Conservation (phyloP, 2,888 invertebrate genomes). For the Venusia cambrica region DNA sequence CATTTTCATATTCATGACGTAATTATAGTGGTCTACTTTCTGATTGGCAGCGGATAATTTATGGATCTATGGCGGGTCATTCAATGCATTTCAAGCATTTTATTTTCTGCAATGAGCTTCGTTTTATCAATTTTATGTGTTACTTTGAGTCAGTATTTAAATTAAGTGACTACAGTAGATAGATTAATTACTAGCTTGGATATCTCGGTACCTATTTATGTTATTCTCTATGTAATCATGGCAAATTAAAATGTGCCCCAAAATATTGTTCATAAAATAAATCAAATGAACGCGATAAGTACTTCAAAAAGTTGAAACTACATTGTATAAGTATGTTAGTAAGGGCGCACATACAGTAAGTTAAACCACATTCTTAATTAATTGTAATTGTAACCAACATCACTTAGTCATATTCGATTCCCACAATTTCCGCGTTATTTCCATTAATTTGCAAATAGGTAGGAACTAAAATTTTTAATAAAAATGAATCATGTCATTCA, state of each 20-base stretch:
- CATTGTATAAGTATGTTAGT: too few relatives aligned
- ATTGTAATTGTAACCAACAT: slow-evolving; percentile 11
- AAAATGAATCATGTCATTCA: slow-evolving; percentile 28
- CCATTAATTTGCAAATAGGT: slow-evolving; percentile 16
- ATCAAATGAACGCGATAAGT: too few relatives aligned
- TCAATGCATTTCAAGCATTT: slow-evolving; percentile 4
- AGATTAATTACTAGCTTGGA: too few relatives aligned
- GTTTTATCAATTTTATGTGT: slow-evolving; percentile 1
- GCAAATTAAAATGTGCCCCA: too few relatives aligned
- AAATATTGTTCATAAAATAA: too few relatives aligned
- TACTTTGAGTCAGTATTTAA: slow-evolving; percentile 2
- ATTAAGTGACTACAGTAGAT: too few relatives aligned
- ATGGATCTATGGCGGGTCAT: slow-evolving; percentile 6
- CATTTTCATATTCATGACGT: slow-evolving; percentile 20
- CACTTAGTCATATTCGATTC: slow-evolving; percentile 27
- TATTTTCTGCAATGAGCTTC: neutral
- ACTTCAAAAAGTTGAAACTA: too few relatives aligned
- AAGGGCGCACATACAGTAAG: slow-evolving; percentile 16
- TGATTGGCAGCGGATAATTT: slow-evolving; percentile 12
- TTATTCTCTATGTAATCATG: too few relatives aligned
- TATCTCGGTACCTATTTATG: too few relatives aligned
- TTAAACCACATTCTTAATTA: slow-evolving; percentile 15
- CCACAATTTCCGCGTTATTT: slow-evolving; percentile 25
- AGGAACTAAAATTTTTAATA: slow-evolving; percentile 18
- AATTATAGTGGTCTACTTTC: slow-evolving; percentile 24